Evolutionary conservation across 2,113 vertebrate species (phyloP).

Genomic region (Phoxinus phoxinus): DNA sequence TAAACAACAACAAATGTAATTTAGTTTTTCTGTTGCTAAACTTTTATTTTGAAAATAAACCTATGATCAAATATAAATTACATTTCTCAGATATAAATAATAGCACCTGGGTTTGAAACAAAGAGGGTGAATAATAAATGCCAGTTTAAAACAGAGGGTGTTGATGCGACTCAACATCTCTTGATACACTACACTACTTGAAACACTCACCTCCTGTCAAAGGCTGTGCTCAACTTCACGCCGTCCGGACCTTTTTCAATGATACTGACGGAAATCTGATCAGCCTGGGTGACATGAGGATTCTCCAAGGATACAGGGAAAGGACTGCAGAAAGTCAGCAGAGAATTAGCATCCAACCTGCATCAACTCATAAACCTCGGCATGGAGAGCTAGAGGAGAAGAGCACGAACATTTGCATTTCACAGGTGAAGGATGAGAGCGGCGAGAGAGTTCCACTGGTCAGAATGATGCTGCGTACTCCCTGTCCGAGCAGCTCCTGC

Average conservation of each 20-base stretch:
- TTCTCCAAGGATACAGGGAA: conserved; percentile 88
- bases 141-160: not conserved
- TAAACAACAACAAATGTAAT: no score
- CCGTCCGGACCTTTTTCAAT: conserved; percentile 89
- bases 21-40: no score
- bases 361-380: conserved; percentile 13
- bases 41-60: no score
- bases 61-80: not conserved
- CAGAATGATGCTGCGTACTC: conserved; percentile 87
- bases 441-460: conserved; percentile 95
- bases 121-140: not conserved
- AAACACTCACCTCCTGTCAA: conserved; percentile 81
- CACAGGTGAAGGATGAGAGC: conserved; percentile 87
- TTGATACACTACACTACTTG: no score
- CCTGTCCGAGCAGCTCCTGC: conserved; percentile 85
- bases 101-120: no score
- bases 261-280: conserved; percentile 93
- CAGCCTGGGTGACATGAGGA: conserved; percentile 87
- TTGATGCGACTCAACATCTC: not conserved
- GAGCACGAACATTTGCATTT: conserved; percentile 94
- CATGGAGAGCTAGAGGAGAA: conserved; percentile 7
- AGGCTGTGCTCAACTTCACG: conserved; percentile 84
- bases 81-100: not conserved
- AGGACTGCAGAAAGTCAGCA: conserved; percentile 63
- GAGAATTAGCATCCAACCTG: not conserved